These are phyloP conservation scores for Falcaria lacertinaria DNA, from an alignment of 2,888 invertebrate species.

Conservation along the genomic window DNA sequence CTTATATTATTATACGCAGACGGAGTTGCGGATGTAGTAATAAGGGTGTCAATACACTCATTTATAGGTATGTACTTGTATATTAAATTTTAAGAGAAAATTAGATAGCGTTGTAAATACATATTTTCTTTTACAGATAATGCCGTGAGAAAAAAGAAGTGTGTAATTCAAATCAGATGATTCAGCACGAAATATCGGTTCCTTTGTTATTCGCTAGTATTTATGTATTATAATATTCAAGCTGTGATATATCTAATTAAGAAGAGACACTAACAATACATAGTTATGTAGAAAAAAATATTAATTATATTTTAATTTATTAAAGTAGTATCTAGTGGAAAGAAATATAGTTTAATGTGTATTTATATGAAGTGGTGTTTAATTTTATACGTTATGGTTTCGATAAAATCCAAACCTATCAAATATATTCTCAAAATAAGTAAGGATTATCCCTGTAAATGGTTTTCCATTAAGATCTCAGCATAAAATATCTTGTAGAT, in stretches of 20 bases:
- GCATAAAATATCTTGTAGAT: too few relatives aligned
- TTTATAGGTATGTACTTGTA: too few relatives aligned
- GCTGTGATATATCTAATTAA: slow-evolving; percentile 33
- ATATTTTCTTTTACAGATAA: slow-evolving; percentile 22
- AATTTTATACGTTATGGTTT: not conserved
- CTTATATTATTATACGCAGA: too few relatives aligned
- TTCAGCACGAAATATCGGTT: slow-evolving; percentile 3
- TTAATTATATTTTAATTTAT: slow-evolving; percentile 51
- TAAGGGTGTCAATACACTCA: too few relatives aligned
- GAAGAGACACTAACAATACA: slow-evolving; percentile 9
- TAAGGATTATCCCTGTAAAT: too few relatives aligned
- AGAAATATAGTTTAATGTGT: slow-evolving; percentile 50
- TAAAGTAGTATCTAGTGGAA: slow-evolving; percentile 44
- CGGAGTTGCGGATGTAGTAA: too few relatives aligned
- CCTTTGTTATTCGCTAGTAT: slow-evolving; percentile 18
- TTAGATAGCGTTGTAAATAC: not conserved
- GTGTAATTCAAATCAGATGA: slow-evolving; percentile 6
- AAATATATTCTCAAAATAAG: too few relatives aligned
- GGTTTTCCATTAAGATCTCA: too few relatives aligned
- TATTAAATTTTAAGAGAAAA: too few relatives aligned
- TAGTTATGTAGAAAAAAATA: slow-evolving; percentile 13
- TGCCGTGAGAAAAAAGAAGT: slow-evolving; percentile 6
- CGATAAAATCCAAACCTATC: too few relatives aligned
- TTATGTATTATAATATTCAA: slow-evolving; percentile 17
- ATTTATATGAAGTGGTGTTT: slow-evolving; percentile 41